phyloP scores from a whole-genome alignment of 1,140 invertebrate species.

The Papilio helenus region DNA sequence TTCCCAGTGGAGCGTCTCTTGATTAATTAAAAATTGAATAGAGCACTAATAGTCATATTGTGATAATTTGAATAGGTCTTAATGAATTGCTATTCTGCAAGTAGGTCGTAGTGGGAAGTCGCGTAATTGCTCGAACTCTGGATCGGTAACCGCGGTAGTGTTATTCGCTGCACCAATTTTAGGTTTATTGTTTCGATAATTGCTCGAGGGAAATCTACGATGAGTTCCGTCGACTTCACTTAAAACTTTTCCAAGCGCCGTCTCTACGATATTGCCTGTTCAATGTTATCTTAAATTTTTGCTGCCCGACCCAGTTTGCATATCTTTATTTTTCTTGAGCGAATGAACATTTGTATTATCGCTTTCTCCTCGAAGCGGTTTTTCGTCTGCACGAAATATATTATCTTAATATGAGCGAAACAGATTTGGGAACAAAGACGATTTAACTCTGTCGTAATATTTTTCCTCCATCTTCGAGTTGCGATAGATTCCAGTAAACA shows the following conservation, averaged over 20 bases:
- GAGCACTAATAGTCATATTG: conserved; percentile 71
- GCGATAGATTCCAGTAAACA: background rate
- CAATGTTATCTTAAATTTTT: conserved; percentile 41
- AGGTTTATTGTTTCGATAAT: conserved; percentile 79
- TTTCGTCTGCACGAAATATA: conserved; percentile 31
- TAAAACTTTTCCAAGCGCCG: conserved; percentile 51
- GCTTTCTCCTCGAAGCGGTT: conserved; percentile 27
- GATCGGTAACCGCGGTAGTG: conserved; percentile 62
- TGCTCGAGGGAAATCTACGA: conserved; percentile 65
- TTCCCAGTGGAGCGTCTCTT: conserved; percentile 42
- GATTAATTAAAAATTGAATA: conserved; percentile 68
- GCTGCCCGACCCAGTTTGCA: conserved; percentile 20
- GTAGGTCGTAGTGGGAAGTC: conserved; percentile 66
- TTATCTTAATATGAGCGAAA: conserved; percentile 17
- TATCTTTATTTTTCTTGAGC: conserved; percentile 32
- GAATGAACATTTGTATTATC: conserved; percentile 37
- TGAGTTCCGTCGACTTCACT: conserved; percentile 52
- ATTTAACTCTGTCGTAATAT: conserved; percentile 16
- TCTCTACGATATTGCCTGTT: conserved; percentile 52
- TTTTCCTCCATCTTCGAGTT: background rate
- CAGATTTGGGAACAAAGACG: conserved; percentile 3
- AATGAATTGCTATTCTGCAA: conserved; percentile 75
- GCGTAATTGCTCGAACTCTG: conserved; percentile 68
- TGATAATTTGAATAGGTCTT: conserved; percentile 73
- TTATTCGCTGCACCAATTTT: conserved; percentile 63